A percentile compares a stretch with the other conserved stretches of the same genome.
Conservation (phyloP, 2,113 vertebrate genomes). For the Onychostoma macrolepis region DNA sequence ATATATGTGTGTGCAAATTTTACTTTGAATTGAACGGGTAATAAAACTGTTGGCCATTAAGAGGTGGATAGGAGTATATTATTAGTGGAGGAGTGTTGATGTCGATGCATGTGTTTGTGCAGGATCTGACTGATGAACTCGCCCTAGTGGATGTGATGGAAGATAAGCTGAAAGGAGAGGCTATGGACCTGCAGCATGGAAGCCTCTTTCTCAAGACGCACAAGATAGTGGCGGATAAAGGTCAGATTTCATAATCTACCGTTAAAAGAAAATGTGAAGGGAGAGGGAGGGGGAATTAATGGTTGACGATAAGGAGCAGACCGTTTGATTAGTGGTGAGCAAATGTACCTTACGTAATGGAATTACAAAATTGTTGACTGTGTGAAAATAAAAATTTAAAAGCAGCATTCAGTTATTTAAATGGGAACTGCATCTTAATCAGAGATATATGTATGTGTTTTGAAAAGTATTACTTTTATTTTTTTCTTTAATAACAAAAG, state of each 20-base stretch:
- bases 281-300: neutral
- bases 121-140: slow-evolving; percentile 95
- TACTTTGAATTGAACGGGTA: too few relatives aligned
- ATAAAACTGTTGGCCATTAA: too few relatives aligned
- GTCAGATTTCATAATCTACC: slow-evolving; percentile 64
- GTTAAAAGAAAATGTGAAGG: neutral
- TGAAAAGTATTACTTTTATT: neutral
- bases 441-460: neutral
- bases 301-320: neutral
- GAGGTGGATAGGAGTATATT: neutral
- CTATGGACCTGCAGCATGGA: slow-evolving; percentile 95
- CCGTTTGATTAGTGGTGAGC: neutral
- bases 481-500: neutral
- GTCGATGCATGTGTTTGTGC: slow-evolving; percentile 38
- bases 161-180: slow-evolving; percentile 96
- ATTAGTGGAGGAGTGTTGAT: neutral
- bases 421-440: neutral
- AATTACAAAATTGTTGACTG: neutral
- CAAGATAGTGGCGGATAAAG: slow-evolving; percentile 96
- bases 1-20: too few relatives aligned
- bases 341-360: neutral
- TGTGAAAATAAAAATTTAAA: too few relatives aligned
- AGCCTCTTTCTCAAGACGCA: slow-evolving; percentile 95
- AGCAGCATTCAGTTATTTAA: neutral
- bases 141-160: slow-evolving; percentile 97